Conservation (phyloP, 1,140 invertebrate genomes). For the Papilio xuthus region DNA sequence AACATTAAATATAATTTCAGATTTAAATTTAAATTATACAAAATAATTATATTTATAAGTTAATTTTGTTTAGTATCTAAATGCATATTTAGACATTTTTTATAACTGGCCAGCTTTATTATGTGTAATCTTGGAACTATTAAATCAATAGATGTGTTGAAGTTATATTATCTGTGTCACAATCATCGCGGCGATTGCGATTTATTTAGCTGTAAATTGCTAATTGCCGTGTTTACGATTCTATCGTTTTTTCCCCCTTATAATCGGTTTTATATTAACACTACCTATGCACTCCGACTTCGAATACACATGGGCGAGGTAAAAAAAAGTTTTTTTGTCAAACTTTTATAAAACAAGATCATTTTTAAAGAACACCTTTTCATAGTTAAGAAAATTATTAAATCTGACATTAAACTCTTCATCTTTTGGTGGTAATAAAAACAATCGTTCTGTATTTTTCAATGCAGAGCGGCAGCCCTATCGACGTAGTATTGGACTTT, state of each 20-base stretch:
- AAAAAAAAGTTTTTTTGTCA: neutral
- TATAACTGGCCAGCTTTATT: neutral
- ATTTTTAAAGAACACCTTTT: too few relatives aligned
- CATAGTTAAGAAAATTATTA: too few relatives aligned
- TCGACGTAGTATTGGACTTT: too few relatives aligned
- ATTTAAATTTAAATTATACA: slow-evolving; percentile 13
- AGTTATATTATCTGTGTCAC: neutral
- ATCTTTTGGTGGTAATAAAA: too few relatives aligned
- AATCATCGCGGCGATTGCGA: slow-evolving; percentile 4
- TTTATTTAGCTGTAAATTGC: slow-evolving; percentile 18
- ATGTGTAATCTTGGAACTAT: neutral
- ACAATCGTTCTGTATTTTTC: too few relatives aligned
- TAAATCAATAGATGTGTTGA: slow-evolving; percentile 15
- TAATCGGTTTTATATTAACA: neutral
- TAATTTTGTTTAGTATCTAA: neutral
- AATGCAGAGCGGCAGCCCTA: too few relatives aligned
- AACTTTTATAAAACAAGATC: neutral
- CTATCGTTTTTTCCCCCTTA: neutral
- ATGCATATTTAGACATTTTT: neutral
- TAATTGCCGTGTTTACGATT: slow-evolving; percentile 17
- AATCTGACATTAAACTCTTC: too few relatives aligned
- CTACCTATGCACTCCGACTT: neutral
- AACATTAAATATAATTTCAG: neutral
- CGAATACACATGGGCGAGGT: neutral
- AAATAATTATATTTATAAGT: slow-evolving; percentile 4